Evolutionary conservation across 2,888 invertebrate species (phyloP).

Genomic region (Chalcosyrphus nemorum): DNA sequence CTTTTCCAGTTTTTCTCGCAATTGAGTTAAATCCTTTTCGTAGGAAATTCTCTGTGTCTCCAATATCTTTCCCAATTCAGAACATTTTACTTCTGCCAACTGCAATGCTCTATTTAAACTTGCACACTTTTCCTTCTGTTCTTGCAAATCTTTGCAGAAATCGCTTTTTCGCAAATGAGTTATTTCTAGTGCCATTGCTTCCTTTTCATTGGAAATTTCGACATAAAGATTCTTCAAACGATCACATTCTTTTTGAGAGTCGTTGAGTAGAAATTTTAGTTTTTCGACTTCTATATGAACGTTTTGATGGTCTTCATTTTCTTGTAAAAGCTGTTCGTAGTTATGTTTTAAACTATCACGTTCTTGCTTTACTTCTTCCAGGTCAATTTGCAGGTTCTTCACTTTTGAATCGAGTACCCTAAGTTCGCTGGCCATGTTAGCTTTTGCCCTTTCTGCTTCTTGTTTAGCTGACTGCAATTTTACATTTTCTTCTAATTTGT

Average conservation of each 20-base stretch:
- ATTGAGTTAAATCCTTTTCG: conserved; percentile 77
- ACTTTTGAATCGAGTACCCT: conserved; percentile 82
- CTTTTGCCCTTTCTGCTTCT: conserved; percentile 68
- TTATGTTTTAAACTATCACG: conserved; percentile 77
- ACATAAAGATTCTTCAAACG: conserved; percentile 84
- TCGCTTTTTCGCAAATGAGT: conserved; percentile 84
- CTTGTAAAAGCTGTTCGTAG: conserved; percentile 76
- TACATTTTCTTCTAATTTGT: conserved; percentile 82
- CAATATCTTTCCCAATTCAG: conserved; percentile 82
- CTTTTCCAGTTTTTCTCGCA: conserved; percentile 77
- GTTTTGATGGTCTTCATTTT: conserved; percentile 76
- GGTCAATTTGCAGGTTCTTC: conserved; percentile 83
- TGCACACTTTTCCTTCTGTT: conserved; percentile 84
- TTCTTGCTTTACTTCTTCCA: conserved; percentile 78
- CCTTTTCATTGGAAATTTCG: conserved; percentile 85
- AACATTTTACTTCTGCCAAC: conserved; percentile 78
- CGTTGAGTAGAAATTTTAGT: conserved; percentile 83
- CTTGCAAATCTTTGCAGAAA: conserved; percentile 82
- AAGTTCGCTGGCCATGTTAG: conserved; percentile 81
- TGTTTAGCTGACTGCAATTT: conserved; percentile 42
- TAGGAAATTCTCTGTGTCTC: conserved; percentile 83
- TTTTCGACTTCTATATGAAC: conserved; percentile 82
- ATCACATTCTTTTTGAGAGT: conserved; percentile 83
- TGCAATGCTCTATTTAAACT: conserved; percentile 82
- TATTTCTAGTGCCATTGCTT: conserved; percentile 84